phyloP scores from a whole-genome alignment of 2,113 vertebrate species.

The Pseudorasbora parva region DNA sequence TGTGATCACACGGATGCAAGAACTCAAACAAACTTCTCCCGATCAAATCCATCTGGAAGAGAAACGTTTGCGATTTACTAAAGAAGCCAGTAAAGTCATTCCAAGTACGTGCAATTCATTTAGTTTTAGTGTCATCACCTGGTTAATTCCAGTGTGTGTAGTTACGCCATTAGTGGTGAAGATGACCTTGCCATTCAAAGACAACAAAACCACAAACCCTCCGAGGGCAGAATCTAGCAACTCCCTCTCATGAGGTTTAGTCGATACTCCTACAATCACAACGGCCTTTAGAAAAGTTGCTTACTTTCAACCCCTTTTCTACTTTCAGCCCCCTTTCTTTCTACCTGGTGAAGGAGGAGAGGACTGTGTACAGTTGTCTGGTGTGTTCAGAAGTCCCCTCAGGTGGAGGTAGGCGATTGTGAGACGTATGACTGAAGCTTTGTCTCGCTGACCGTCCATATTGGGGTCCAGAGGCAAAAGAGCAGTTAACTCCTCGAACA shows the following conservation, averaged over 20 bases:
- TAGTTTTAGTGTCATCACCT: conserved; percentile 51
- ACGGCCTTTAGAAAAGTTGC: neutral
- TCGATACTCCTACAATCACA: conserved; percentile 34
- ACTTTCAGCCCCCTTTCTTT: neutral
- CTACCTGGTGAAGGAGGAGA: neutral
- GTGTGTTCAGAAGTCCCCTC: conserved; percentile 42
- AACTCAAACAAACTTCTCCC: conserved; percentile 64
- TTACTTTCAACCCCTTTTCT: neutral
- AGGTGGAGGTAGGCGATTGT: conserved; percentile 61
- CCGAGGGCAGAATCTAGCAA: conserved; percentile 53
- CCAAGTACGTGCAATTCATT: neutral
- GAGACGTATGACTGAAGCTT: conserved; percentile 64
- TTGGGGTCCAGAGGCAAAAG: conserved; percentile 55
- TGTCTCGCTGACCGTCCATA: conserved; percentile 53
- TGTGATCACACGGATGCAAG: conserved; percentile 63
- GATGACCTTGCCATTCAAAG: conserved; percentile 60
- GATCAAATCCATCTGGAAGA: conserved; percentile 62
- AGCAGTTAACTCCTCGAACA: conserved; percentile 60
- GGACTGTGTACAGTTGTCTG: neutral
- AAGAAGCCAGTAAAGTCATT: neutral
- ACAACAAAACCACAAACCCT: conserved; percentile 62
- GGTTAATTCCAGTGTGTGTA: conserved; percentile 60
- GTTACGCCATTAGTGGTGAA: conserved; percentile 59
- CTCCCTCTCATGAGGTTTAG: conserved; percentile 36
- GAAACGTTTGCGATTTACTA: neutral